Evolutionary conservation across 2,113 vertebrate species (phyloP).

Genomic region (Syrrhaptes paradoxus): DNA sequence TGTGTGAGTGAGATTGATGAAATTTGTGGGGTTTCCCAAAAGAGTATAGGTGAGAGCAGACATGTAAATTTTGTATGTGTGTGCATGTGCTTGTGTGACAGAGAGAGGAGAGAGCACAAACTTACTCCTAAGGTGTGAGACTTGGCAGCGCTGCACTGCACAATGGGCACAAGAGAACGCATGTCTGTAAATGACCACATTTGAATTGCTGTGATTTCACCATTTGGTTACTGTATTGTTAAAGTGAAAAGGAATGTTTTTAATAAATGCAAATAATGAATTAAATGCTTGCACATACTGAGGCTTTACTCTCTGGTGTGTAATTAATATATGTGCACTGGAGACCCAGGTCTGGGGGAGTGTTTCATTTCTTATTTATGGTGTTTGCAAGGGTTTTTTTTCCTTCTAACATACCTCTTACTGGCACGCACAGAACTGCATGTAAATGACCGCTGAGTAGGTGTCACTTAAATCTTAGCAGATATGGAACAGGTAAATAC

Average conservation of each 20-base stretch:
- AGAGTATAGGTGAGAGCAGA: conserved; percentile 66
- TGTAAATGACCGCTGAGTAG: conserved; percentile 58
- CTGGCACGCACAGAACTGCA: background rate
- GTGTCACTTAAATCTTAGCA: conserved; percentile 63
- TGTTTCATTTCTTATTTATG: conserved; percentile 74
- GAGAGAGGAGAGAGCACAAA: conserved; percentile 1
- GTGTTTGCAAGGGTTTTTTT: background rate
- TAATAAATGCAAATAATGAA: conserved; percentile 72
- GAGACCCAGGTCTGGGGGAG: conserved; percentile 58
- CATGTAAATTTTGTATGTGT: conserved; percentile 53
- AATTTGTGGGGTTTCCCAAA: conserved; percentile 64
- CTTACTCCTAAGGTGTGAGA: conserved; percentile 62
- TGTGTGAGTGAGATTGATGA: conserved; percentile 60
- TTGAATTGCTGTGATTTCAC: conserved; percentile 60
- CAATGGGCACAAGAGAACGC: conserved; percentile 60
- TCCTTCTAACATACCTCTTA: conserved; percentile 1
- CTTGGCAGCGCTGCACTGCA: conserved; percentile 59
- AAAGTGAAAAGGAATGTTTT: conserved; percentile 72
- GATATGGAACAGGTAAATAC: conserved; percentile 58
- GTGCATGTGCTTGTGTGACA: background rate
- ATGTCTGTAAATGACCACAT: conserved; percentile 59
- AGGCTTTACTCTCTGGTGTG: conserved; percentile 50
- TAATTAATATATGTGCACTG: conserved; percentile 55
- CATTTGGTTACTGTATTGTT: conserved; percentile 63
- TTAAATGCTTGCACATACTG: conserved; percentile 51